Conservation (phyloP, 1,140 invertebrate species). For the Calephelis virginiensis region DNA sequence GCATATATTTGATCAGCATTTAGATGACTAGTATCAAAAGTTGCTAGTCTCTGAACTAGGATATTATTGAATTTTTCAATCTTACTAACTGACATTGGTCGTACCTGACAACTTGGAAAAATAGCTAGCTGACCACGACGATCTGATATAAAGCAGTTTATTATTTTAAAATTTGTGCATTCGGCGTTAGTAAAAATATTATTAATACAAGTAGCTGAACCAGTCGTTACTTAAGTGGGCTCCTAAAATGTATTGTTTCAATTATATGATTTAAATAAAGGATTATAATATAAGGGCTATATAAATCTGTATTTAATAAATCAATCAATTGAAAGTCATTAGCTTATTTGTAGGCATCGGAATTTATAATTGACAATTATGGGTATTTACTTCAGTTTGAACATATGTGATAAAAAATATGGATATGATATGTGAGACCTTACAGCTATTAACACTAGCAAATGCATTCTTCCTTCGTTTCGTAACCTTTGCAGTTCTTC, state of each 20-base stretch:
- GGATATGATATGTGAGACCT: no score
- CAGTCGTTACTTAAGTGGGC: not conserved
- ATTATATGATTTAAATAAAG: not conserved
- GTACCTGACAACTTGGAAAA: not conserved
- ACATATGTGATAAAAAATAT: no score
- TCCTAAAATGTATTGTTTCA: not conserved
- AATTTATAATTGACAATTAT: no score
- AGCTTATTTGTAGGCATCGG: no score
- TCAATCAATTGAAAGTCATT: not conserved
- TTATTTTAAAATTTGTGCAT: not conserved
- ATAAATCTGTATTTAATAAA: not conserved
- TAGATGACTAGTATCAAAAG: not conserved
- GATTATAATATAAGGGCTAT: no score
- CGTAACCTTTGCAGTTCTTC: no score
- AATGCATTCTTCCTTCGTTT: no score
- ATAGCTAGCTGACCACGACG: not conserved
- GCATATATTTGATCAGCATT: not conserved
- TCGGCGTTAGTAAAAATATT: not conserved
- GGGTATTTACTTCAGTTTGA: no score
- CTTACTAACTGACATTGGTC: not conserved
- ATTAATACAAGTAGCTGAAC: not conserved
- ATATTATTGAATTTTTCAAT: not conserved
- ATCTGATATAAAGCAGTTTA: not conserved
- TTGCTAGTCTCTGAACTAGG: not conserved
- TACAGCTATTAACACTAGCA: no score